Evolutionary conservation across 2,888 invertebrate genomes (phyloP).

Genomic region (Carpatolechia fugitivella): DNA sequence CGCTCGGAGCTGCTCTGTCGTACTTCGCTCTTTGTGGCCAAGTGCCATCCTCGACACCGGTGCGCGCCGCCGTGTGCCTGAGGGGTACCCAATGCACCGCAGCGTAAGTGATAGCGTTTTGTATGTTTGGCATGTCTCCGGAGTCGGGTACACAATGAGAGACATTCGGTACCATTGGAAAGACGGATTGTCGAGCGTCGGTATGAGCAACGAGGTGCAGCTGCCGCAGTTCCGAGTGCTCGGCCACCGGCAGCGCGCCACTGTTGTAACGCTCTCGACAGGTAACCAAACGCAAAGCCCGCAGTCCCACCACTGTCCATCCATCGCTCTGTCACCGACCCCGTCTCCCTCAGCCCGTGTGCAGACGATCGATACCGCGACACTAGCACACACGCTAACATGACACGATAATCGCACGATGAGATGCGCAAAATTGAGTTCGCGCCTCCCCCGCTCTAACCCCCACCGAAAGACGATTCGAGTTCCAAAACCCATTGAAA

Average conservation of each 20-base stretch:
- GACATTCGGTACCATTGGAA: constrained; percentile 98
- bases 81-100: constrained; percentile 60
- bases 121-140: constrained; percentile 80
- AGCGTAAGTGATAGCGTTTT: constrained; percentile 80
- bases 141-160: constrained; percentile 98
- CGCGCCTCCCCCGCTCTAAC: constrained; percentile 64
- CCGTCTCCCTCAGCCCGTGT: constrained; percentile 75
- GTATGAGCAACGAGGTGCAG: constrained; percentile 96
- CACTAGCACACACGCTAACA: constrained; percentile 73
- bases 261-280: constrained; percentile 96
- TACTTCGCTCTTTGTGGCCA: constrained; percentile 44
- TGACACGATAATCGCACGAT: constrained; percentile 68
- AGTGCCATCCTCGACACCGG: constrained; percentile 45
- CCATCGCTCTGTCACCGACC: constrained; percentile 68
- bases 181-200: constrained; percentile 94
- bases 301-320: constrained; percentile 61
- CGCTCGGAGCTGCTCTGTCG: constrained; percentile 43
- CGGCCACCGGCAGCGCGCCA: constrained; percentile 96
- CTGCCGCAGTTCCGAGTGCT: constrained; percentile 98
- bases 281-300: constrained; percentile 83
- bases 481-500: constrained; percentile 76
- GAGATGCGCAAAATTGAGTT: constrained; percentile 61
- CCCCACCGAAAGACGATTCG: constrained; percentile 71
- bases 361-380: constrained; percentile 65
- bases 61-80: constrained; percentile 44